phyloP scores from a whole-genome alignment of 1,140 invertebrate species.

The Saccostrea echinata region DNA sequence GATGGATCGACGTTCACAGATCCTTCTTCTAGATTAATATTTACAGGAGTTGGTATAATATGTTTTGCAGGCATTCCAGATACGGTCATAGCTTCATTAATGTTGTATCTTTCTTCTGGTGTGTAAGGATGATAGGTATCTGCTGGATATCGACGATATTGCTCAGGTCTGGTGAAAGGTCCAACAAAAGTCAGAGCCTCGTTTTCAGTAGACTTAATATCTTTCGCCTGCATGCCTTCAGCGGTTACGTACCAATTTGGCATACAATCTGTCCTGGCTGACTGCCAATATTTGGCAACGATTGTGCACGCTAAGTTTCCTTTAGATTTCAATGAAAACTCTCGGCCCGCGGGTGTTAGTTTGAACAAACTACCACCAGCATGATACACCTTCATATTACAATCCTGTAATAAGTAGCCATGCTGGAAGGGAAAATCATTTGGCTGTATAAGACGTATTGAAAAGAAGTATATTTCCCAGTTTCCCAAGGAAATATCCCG shows the following conservation, averaged over 20 bases:
- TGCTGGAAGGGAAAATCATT: constrained; percentile 52
- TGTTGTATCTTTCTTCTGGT: constrained; percentile 55
- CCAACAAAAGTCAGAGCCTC: constrained; percentile 67
- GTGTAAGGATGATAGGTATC: constrained; percentile 71
- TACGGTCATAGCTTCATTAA: constrained; percentile 57
- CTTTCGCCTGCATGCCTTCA: constrained; percentile 58
- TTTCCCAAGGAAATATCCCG: constrained; percentile 56
- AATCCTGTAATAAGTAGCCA: constrained; percentile 51
- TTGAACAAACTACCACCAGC: constrained; percentile 70
- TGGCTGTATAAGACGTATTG: constrained; percentile 60
- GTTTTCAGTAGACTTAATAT: constrained; percentile 59
- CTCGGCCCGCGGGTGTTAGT: constrained; percentile 55
- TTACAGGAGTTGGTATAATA: constrained; percentile 64
- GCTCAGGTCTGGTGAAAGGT: constrained; percentile 63
- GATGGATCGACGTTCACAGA: not conserved
- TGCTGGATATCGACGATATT: constrained; percentile 67
- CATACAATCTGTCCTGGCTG: constrained; percentile 71
- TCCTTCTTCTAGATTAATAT: constrained; percentile 14
- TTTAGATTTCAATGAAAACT: constrained; percentile 46
- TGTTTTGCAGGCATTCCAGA: constrained; percentile 49
- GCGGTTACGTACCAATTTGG: constrained; percentile 72
- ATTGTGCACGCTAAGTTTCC: constrained; percentile 50
- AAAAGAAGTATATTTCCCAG: constrained; percentile 67
- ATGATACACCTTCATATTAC: constrained; percentile 65
- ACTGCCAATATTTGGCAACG: constrained; percentile 66